Base-by-base conservation (phyloP, 2,888 invertebrate genomes). In the Neoscelio sp. region DNA sequence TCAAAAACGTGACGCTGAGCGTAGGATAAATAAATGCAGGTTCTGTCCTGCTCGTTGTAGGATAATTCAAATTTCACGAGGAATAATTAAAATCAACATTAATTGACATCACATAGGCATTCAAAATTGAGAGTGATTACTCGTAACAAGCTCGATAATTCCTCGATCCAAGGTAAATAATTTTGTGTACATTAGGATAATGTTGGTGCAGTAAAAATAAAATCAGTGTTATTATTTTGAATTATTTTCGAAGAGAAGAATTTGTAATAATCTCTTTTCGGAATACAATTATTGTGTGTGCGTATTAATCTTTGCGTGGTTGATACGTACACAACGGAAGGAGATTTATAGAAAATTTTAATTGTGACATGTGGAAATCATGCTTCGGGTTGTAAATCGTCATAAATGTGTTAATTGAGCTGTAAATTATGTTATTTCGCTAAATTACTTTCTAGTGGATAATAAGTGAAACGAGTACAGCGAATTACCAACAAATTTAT, bases 1-100 rank as follows among this genome's bases (percentile, higher is more conserved):
- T 73, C 62, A 58, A 68, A 68, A 52, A 78, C 78, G 62, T 78
- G 73, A 78, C 78, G 62, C 46, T 60, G 46, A 60, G 26, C 50
- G 56, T 40, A 38, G 35, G 44, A 58, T 33, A 60, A n/a, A 28
- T 13, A 68, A 33, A 35, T 8, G 50, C 65, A 48, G 74, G 42
- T 33, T 13, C 42, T 13, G 20, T 42, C 65, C 60, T 73, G 73
- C 50, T 15, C 0, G n/a, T 15, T 10, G 3, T 50, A 46, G 44
- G 18, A 60, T 64, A 58, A 73, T 67, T 60, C 13, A 75, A 20
- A 26, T 38, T 54, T 35, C 28, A 10, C n/a, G 23, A 33, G 20
- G 42, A 7, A 42, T 38, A 7, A 30, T 42, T 42, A 6, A n/a
- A 52, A n/a, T 35, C 28, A 12, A 6, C 6, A 17, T 23, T 15